phyloP scores from a whole-genome alignment of 2,797 vertebrate genomes.

The Alca torda region DNA sequence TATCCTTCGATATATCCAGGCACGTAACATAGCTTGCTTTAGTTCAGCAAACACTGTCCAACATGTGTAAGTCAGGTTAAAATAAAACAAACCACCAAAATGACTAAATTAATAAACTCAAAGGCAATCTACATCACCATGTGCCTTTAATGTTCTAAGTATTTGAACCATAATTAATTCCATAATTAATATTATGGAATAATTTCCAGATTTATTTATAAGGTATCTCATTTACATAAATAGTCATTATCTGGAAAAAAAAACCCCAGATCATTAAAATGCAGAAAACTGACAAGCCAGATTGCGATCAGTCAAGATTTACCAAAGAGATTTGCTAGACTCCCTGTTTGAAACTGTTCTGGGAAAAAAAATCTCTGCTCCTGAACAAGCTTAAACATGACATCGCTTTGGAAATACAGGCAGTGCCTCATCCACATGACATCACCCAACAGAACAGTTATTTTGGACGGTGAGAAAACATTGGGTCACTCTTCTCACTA shows the following conservation, averaged over 20 bases:
- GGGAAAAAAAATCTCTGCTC: not conserved
- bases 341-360: not conserved
- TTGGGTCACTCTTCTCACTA: constrained; percentile 24
- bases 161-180: not conserved
- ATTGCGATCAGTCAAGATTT: constrained; percentile 10
- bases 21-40: not conserved
- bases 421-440: not conserved
- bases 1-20: not conserved
- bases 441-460: not conserved
- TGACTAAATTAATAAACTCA: not conserved
- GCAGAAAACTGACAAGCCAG: not conserved
- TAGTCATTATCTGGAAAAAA: constrained; percentile 4
- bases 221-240: constrained; percentile 39
- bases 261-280: not conserved
- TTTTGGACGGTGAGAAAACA: constrained; percentile 19
- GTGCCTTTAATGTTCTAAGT: constrained; percentile 15
- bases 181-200: constrained; percentile 1
- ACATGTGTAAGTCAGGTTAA: not conserved
- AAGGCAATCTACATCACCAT: not conserved
- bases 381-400: not conserved
- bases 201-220: constrained; percentile 16
- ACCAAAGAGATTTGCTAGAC: not conserved
- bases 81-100: not conserved
- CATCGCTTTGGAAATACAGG: not conserved
- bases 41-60: not conserved